Evolutionary conservation across 1,140 invertebrate species (phyloP).

Genomic region (Drosophila neocordata): DNA sequence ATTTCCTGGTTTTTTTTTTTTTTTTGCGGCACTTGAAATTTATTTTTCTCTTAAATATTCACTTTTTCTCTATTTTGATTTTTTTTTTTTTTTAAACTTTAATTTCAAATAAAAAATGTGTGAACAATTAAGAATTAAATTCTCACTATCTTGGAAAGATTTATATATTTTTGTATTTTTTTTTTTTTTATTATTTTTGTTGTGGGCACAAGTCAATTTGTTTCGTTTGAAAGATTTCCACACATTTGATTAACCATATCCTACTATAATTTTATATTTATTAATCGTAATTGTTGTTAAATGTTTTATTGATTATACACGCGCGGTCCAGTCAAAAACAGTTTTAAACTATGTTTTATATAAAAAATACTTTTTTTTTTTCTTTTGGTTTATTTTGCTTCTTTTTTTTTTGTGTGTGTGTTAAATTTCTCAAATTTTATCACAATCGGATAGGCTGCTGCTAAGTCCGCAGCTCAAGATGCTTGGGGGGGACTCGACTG

Average conservation of each 20-base stretch:
- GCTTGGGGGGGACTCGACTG: constrained; percentile 15
- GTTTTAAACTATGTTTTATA: constrained; percentile 1
- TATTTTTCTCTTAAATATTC: neutral
- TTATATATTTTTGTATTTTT: neutral
- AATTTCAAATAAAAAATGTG: neutral
- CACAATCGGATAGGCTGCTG: constrained; percentile 36
- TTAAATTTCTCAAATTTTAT: constrained; percentile 37
- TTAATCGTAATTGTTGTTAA: constrained; percentile 7
- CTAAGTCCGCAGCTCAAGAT: constrained; percentile 14
- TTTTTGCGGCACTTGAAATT: neutral
- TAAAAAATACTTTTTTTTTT: neutral
- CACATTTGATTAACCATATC: constrained; percentile 9
- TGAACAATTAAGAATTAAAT: constrained; percentile 8
- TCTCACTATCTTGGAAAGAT: too few relatives aligned
- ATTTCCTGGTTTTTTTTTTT: neutral
- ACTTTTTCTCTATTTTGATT: neutral
- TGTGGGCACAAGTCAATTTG: constrained; percentile 2
- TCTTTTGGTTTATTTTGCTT: constrained; percentile 5
- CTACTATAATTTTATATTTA: constrained; percentile 1
- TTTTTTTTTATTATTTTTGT: too few relatives aligned
- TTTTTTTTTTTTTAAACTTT: neutral
- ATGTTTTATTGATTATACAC: constrained; percentile 9
- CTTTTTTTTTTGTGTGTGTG: constrained; percentile 12
- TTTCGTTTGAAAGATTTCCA: constrained; percentile 1
- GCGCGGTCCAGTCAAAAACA: neutral